A percentile compares a stretch with the other conserved stretches of the same genome.
These are phyloP conservation scores for Smutsia gigantea DNA, from an alignment of 2,797 vertebrate genomes.

Conservation along the genomic window DNA sequence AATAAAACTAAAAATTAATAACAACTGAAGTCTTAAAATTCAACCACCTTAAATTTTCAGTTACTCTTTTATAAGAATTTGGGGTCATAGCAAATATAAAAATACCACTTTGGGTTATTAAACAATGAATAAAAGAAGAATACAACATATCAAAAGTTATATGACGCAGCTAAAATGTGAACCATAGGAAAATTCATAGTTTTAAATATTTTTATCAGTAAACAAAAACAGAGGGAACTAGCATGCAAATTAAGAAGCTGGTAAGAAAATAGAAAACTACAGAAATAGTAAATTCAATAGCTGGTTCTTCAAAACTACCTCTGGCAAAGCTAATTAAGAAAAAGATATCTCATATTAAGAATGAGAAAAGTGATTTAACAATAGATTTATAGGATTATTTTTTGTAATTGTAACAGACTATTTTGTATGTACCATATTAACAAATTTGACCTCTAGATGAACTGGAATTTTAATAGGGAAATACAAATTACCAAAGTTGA, in stretches of 20 bases:
- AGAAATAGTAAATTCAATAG: not conserved
- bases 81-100: not conserved
- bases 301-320: not conserved
- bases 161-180: not conserved
- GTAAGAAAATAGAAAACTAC: not conserved
- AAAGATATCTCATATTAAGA: not conserved
- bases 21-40: slow-evolving; percentile 32
- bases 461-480: slow-evolving; percentile 26
- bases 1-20: slow-evolving; percentile 50
- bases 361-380: not conserved
- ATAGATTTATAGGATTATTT: not conserved
- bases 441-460: not conserved
- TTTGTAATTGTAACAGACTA: not conserved
- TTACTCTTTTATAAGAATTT: slow-evolving; percentile 9
- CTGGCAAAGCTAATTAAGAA: not conserved
- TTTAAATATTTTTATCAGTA: slow-evolving; percentile 16
- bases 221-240: not conserved
- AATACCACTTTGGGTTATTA: not conserved
- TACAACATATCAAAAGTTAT: not conserved
- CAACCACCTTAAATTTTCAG: slow-evolving; percentile 3
- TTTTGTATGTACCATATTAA: not conserved
- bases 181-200: not conserved
- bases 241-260: not conserved
- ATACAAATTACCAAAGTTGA: slow-evolving; percentile 20
- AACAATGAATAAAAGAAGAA: not conserved